Percentiles rank a stretch among this genome's conserved stretches.
Evolutionary conservation across 2,888 invertebrate species (phyloP).

Genomic region (Acrobasis consociella): DNA sequence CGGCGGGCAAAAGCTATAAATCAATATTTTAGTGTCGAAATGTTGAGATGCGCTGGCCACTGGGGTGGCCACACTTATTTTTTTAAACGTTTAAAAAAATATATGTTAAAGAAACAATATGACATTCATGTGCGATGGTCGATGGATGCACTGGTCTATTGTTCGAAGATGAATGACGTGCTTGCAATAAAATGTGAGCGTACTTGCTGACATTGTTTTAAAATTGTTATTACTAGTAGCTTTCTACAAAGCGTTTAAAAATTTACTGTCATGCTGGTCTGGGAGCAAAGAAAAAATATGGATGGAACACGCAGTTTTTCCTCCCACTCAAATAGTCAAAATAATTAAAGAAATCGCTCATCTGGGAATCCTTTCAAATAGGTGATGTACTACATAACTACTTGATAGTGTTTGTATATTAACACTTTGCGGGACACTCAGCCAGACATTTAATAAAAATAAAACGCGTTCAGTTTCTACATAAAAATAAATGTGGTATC

Average conservation of each 20-base stretch:
- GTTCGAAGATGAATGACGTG: slow-evolving; percentile 62
- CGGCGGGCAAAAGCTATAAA: slow-evolving; percentile 77
- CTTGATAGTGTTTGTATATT: too few species aligned
- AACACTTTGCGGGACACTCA: too few species aligned
- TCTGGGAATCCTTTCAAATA: too few species aligned
- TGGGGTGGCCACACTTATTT: slow-evolving; percentile 75
- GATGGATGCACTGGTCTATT: slow-evolving; percentile 63
- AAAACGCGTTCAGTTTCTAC: too few species aligned
- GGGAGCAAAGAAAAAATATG: too few species aligned
- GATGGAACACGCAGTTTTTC: too few species aligned
- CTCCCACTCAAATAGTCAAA: too few species aligned
- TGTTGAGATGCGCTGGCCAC: slow-evolving; percentile 80
- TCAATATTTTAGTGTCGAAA: slow-evolving; percentile 82
- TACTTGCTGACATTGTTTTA: slow-evolving; percentile 42
- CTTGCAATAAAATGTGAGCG: slow-evolving; percentile 43
- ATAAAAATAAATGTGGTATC: too few species aligned
- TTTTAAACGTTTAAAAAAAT: slow-evolving; percentile 57
- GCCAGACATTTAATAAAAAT: too few species aligned
- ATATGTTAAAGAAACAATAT: slow-evolving; percentile 71
- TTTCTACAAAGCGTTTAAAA: slow-evolving; percentile 1
- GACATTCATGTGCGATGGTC: slow-evolving; percentile 56
- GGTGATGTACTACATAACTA: too few species aligned
- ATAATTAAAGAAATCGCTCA: too few species aligned
- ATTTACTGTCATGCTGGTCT: background rate
- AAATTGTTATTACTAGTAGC: slow-evolving; percentile 5